A percentile compares a stretch with the other conserved stretches of the same genome.
Evolutionary conservation across 2,797 vertebrate species (phyloP).

Genomic region (Phataginus tetradactyla): DNA sequence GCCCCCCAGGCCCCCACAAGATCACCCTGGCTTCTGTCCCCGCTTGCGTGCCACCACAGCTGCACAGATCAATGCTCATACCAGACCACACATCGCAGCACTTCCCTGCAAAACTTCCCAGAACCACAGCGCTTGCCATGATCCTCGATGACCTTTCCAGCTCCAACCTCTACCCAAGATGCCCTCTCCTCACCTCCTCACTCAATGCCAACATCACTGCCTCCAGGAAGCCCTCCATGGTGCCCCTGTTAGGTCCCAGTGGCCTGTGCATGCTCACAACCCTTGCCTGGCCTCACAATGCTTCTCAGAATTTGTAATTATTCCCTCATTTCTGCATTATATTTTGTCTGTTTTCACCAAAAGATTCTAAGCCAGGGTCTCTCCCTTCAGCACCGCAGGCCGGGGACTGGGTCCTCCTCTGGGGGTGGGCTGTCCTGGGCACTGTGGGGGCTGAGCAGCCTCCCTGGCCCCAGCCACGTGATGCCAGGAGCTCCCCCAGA

Average conservation of each 20-base stretch:
- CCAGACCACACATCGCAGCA: background rate
- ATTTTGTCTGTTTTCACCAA: background rate
- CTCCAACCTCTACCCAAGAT: background rate
- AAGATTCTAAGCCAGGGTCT: background rate
- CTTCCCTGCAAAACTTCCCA: background rate
- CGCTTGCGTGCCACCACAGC: background rate
- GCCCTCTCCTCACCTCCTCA: background rate
- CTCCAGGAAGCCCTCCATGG: background rate
- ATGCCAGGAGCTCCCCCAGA: background rate
- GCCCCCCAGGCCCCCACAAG: too few species aligned
- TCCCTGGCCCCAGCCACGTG: background rate
- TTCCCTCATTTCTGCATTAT: background rate
- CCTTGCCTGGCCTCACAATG: background rate
- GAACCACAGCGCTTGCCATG: too few species aligned
- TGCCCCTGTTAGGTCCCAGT: too few species aligned
- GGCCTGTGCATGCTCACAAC: too few species aligned
- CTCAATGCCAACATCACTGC: background rate
- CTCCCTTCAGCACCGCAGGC: too few species aligned
- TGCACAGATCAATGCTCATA: background rate
- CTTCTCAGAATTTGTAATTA: background rate
- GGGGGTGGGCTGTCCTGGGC: background rate
- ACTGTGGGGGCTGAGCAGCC: background rate
- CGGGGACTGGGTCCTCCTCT: accelerated
- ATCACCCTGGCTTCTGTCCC: background rate
- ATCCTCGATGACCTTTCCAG: background rate